phyloP scores from a whole-genome alignment of 2,113 vertebrate genomes.

The Circaetus cinerascens region DNA sequence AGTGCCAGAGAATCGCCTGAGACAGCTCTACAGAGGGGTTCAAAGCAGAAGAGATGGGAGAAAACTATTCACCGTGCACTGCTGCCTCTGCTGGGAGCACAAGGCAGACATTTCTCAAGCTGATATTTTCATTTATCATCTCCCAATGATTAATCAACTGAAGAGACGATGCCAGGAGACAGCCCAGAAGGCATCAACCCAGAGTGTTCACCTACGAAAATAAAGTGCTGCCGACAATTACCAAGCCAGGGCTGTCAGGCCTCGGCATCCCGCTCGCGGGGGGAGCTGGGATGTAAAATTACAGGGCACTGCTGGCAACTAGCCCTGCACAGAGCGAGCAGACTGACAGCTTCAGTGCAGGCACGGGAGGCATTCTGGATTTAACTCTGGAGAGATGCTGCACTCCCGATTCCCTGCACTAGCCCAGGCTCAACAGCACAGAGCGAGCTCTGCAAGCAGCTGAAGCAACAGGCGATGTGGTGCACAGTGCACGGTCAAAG shows the following conservation, averaged over 20 bases:
- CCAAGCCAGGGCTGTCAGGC: background rate
- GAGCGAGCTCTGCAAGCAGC: background rate
- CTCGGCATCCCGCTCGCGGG: accelerated
- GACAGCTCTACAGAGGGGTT: background rate
- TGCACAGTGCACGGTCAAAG: background rate
- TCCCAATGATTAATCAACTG: background rate
- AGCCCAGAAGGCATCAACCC: background rate
- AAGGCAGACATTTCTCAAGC: background rate
- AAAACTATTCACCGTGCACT: background rate
- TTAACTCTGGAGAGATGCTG: background rate
- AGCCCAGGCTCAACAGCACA: background rate
- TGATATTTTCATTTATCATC: conserved; percentile 44
- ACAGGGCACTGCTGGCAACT: background rate
- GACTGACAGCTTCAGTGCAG: background rate
- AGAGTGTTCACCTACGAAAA: background rate
- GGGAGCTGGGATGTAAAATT: background rate
- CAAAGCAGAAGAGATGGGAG: background rate
- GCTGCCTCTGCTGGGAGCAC: conserved; percentile 32
- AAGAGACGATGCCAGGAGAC: background rate
- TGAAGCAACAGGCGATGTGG: background rate
- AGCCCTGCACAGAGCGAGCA: background rate
- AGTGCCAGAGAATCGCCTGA: background rate
- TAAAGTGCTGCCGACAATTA: accelerated
- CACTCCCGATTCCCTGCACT: accelerated
- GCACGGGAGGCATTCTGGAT: background rate